These are phyloP conservation scores for Numenius arquata DNA, from an alignment of 2,113 vertebrate species.

Conservation along the genomic window DNA sequence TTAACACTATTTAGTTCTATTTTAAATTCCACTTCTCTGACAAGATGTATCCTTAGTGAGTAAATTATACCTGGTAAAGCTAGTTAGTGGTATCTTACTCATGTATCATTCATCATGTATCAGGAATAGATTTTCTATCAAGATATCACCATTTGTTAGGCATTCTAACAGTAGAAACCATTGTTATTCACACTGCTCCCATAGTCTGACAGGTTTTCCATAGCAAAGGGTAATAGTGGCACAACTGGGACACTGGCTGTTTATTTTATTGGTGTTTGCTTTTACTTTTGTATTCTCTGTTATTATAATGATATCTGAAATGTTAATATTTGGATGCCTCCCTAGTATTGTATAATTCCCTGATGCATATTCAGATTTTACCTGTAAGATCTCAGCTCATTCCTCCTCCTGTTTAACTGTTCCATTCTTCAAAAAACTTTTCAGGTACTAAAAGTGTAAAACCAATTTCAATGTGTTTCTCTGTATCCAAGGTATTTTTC, in stretches of 20 bases:
- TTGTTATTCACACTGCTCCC: neutral
- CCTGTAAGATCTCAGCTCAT: neutral
- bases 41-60: neutral
- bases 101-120: neutral
- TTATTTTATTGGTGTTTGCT: neutral
- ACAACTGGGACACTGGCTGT: neutral
- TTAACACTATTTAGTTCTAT: neutral
- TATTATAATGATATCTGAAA: neutral
- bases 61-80: neutral
- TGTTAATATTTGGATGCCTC: neutral
- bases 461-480: neutral
- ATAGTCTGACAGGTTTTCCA: neutral
- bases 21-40: neutral
- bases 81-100: neutral
- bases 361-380: neutral
- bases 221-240: neutral
- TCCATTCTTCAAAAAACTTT: neutral
- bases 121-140: neutral
- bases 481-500: neutral
- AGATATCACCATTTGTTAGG: neutral
- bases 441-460: neutral
- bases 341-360: neutral
- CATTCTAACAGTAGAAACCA: neutral
- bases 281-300: neutral
- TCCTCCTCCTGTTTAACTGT: neutral